A percentile compares a stretch with the other conserved stretches of the same genome.
phyloP scores from a whole-genome alignment of 1,140 invertebrate species.

The Drosophila leontia region DNA sequence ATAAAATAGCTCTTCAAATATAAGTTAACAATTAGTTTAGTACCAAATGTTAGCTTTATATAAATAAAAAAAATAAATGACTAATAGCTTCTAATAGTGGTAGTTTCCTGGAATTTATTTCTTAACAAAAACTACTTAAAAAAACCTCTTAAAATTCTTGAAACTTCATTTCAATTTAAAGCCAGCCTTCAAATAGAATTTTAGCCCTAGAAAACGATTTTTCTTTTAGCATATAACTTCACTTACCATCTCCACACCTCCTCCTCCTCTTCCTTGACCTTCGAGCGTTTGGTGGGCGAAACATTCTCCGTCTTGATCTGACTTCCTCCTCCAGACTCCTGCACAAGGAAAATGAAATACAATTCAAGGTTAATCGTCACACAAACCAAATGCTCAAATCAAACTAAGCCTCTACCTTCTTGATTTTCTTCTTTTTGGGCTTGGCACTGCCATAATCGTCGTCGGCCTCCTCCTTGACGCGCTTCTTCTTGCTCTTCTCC shows the following conservation, averaged over 20 bases:
- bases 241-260: conserved; percentile 97
- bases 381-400: not conserved
- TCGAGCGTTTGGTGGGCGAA: conserved; percentile 88
- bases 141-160: not conserved
- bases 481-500: conserved; percentile 86
- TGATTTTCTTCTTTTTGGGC: conserved; percentile 86
- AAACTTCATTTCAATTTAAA: too few relatives aligned
- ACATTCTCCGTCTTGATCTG: conserved; percentile 67
- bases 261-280: conserved; percentile 90
- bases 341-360: not conserved
- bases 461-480: conserved; percentile 87
- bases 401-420: conserved; percentile 64
- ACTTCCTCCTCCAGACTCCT: conserved; percentile 40
- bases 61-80: too few relatives aligned
- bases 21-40: too few relatives aligned
- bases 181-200: not conserved
- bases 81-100: too few relatives aligned
- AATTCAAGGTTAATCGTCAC: not conserved
- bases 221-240: not conserved
- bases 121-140: too few relatives aligned
- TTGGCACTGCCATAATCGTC: conserved; percentile 86
- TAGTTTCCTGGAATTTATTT: too few relatives aligned
- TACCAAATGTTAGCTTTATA: too few relatives aligned
- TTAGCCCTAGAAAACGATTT: too few relatives aligned
- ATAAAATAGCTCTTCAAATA: too few relatives aligned